These are phyloP conservation scores for Oligia fasciuncula DNA, from an alignment of 2,888 invertebrate genomes.

Conservation along the genomic window DNA sequence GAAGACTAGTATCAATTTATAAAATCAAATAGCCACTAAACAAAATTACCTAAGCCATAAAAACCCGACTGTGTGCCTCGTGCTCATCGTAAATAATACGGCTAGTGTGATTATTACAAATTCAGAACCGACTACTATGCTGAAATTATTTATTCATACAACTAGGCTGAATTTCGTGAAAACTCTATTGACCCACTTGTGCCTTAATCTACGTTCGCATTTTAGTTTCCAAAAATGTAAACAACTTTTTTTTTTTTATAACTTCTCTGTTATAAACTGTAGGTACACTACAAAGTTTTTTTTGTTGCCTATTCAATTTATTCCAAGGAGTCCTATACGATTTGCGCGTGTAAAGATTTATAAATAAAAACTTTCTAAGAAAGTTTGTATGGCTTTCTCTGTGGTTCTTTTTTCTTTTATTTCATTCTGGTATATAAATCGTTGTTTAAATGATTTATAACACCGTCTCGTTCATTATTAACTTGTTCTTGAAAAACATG, in stretches of 20 bases:
- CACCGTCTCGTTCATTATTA: slow-evolving; percentile 13
- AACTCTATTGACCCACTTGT: slow-evolving; percentile 43
- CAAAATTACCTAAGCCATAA: slow-evolving; percentile 2
- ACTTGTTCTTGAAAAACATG: background rate
- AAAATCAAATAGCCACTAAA: slow-evolving; percentile 23
- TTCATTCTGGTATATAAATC: background rate
- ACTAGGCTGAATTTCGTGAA: slow-evolving; percentile 35
- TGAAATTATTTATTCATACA: slow-evolving; percentile 49
- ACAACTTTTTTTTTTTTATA: background rate
- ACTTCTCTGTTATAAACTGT: background rate
- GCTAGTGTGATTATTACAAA: slow-evolving; percentile 45
- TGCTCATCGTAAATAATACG: slow-evolving; percentile 51
- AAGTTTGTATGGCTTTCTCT: slow-evolving; percentile 1
- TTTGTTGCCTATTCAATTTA: background rate
- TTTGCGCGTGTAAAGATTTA: slow-evolving; percentile 33
- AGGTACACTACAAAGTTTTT: background rate
- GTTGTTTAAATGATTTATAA: background rate
- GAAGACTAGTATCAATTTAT: slow-evolving; percentile 18
- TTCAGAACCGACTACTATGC: slow-evolving; percentile 20
- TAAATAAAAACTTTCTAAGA: background rate
- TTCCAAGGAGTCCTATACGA: slow-evolving; percentile 1
- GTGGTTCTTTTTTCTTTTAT: background rate
- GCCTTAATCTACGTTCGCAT: background rate
- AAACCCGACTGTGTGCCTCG: slow-evolving; percentile 18
- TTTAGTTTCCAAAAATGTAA: background rate